Percentiles rank a stretch among this genome's conserved stretches.
These are phyloP conservation scores for Embidobia sp. DNA, from an alignment of 2,888 invertebrate genomes.

Conservation along the genomic window DNA sequence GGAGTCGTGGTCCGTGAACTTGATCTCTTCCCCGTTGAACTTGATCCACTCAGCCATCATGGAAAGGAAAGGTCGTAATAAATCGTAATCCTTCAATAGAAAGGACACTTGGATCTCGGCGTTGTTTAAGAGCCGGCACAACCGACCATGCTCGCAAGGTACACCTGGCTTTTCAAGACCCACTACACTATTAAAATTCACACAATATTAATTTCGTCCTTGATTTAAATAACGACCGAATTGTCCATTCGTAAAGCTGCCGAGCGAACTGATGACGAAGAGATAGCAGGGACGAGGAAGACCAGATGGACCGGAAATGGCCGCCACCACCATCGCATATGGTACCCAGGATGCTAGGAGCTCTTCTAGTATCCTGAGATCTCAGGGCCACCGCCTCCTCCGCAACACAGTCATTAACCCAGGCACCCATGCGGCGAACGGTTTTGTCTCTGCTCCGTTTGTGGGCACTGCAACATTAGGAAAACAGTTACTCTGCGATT, in stretches of 20 bases:
- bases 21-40: conserved; percentile 72
- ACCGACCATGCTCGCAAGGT: conserved; percentile 1
- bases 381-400: conserved; percentile 78
- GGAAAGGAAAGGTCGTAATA: conserved; percentile 23
- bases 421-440: conserved; percentile 81
- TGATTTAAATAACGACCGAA: conserved; percentile 77
- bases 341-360: conserved; percentile 69
- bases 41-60: conserved; percentile 78
- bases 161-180: conserved; percentile 11
- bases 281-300: conserved; percentile 69
- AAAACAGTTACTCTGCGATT: too few species aligned
- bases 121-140: conserved; percentile 16
- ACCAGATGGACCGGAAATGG: conserved; percentile 56
- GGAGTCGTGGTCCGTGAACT: conserved; percentile 52
- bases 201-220: conserved; percentile 77
- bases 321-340: conserved; percentile 75
- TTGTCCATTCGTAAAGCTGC: conserved; percentile 79
- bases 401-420: conserved; percentile 78
- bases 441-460: conserved; percentile 75
- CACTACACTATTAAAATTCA: conserved; percentile 63
- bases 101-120: not conserved
- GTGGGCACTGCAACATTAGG: conserved; percentile 70
- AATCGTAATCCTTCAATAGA: not conserved
- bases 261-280: conserved; percentile 77
- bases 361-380: conserved; percentile 67